Evolutionary conservation across 1,140 invertebrate species (phyloP).

Genomic region (Tetraneura akinire): DNA sequence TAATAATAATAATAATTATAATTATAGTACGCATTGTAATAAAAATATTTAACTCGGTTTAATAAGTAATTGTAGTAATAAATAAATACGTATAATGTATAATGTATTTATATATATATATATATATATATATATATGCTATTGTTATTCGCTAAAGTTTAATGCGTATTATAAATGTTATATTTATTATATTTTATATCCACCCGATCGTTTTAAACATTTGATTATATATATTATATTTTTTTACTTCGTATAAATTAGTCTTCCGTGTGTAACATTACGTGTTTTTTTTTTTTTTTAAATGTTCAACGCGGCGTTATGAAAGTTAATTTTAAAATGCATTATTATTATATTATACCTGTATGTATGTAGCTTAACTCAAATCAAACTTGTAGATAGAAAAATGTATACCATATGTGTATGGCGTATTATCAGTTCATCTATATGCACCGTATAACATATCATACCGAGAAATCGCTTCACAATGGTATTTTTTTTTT

Average conservation of each 20-base stretch:
- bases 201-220: not conserved
- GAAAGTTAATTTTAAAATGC: not conserved
- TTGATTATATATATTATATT: not conserved
- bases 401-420: no score
- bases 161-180: not conserved
- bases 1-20: constrained; percentile 18
- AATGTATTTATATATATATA: no score
- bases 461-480: no score
- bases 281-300: no score
- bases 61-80: constrained; percentile 2
- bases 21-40: not conserved
- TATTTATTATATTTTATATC: not conserved
- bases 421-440: not conserved
- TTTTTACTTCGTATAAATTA: not conserved
- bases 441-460: not conserved
- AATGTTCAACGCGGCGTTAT: not conserved
- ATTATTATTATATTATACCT: not conserved
- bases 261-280: not conserved
- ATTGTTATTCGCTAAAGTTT: not conserved
- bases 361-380: not conserved
- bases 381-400: not conserved
- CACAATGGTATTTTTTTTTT: no score
- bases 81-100: not conserved
- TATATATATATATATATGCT: no score
- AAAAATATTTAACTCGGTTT: constrained; percentile 7